These are phyloP conservation scores for Hypolimnas misippus DNA, from an alignment of 2,888 invertebrate genomes.

Conservation along the genomic window DNA sequence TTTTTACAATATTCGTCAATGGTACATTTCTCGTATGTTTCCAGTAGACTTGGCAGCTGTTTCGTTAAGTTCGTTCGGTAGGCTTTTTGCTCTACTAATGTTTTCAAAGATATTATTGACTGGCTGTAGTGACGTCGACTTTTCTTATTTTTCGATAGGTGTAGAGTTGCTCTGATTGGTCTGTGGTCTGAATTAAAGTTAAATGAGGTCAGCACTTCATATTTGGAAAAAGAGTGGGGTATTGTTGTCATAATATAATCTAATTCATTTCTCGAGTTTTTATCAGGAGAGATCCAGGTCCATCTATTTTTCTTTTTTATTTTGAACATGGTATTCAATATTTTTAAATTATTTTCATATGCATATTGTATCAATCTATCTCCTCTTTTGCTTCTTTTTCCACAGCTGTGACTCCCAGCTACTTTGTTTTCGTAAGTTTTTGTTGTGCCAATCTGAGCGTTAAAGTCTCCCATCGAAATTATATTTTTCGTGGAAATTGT, in stretches of 20 bases:
- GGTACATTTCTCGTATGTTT: too few species aligned
- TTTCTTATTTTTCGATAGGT: slow-evolving; percentile 15
- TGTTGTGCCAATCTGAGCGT: slow-evolving; percentile 36
- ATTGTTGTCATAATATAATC: slow-evolving; percentile 21
- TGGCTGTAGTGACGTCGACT: neutral
- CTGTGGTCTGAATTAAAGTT: slow-evolving; percentile 10
- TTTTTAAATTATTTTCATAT: slow-evolving; percentile 39
- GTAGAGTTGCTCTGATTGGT: slow-evolving; percentile 14
- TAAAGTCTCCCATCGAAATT: slow-evolving; percentile 41
- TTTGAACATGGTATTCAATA: slow-evolving; percentile 38
- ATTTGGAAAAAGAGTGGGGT: slow-evolving; percentile 4
- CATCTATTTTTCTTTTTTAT: slow-evolving; percentile 30
- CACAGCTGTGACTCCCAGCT: slow-evolving; percentile 32
- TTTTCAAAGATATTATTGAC: too few species aligned
- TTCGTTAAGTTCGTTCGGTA: too few species aligned
- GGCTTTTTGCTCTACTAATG: too few species aligned
- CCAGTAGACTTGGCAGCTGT: too few species aligned
- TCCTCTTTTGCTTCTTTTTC: slow-evolving; percentile 33
- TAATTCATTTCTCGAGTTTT: slow-evolving; percentile 11
- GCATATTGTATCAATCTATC: slow-evolving; percentile 40
- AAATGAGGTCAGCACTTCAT: slow-evolving; percentile 6
- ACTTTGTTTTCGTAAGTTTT: slow-evolving; percentile 27
- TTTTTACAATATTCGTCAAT: too few species aligned
- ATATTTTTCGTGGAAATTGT: slow-evolving; percentile 28
- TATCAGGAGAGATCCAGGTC: slow-evolving; percentile 39